phyloP scores from a whole-genome alignment of 1,140 invertebrate species.

The Neomicropteryx cornuta region DNA sequence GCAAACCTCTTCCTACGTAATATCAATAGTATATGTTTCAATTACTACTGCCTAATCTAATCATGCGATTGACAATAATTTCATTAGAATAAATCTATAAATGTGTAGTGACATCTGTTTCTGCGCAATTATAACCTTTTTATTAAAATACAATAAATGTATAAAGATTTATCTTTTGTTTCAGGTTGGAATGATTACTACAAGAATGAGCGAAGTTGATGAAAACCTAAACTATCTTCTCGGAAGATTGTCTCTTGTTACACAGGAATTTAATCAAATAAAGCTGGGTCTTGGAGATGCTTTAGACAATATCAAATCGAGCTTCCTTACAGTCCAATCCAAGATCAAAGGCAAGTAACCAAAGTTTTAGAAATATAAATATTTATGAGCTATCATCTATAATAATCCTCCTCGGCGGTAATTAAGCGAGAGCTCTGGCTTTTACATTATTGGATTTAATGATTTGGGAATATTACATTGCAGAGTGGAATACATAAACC shows the following conservation, averaged over 20 bases:
- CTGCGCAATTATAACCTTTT: not conserved
- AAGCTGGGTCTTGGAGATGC: conserved; percentile 61
- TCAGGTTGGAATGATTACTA: conserved; percentile 63
- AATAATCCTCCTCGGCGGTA: too few species aligned
- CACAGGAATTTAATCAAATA: conserved; percentile 78
- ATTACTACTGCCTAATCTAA: too few species aligned
- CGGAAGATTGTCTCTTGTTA: conserved; percentile 67
- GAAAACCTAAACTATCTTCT: conserved; percentile 77
- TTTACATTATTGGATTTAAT: too few species aligned
- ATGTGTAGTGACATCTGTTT: not conserved
- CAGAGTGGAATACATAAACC: too few species aligned
- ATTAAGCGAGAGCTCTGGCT: too few species aligned
- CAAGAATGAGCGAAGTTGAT: conserved; percentile 68
- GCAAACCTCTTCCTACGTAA: too few species aligned
- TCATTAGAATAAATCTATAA: too few species aligned
- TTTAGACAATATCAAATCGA: conserved; percentile 58
- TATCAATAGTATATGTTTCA: too few species aligned
- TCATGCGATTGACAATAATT: too few species aligned
- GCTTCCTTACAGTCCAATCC: conserved; percentile 53
- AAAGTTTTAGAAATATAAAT: too few species aligned
- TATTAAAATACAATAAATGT: not conserved
- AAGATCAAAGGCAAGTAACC: conserved; percentile 37
- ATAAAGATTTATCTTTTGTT: conserved; percentile 10
- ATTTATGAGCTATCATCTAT: too few species aligned
- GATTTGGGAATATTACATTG: too few species aligned